phyloP scores from a whole-genome alignment of 37 sponge, comb jelly and placozoan species.

The Halisarca cf. caerulea region DNA sequence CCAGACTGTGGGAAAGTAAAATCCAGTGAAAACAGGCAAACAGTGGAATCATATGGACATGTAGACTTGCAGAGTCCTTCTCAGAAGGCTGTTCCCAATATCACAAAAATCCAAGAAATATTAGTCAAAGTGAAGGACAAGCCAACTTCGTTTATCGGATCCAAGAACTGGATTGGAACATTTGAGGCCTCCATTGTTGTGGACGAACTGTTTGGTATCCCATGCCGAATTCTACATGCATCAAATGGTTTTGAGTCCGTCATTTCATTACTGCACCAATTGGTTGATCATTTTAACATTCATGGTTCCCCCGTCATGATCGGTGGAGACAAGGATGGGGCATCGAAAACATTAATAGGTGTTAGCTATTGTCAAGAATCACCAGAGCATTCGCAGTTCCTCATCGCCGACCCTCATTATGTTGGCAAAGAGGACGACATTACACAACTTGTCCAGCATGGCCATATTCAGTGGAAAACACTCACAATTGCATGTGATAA shows the following conservation, averaged over 20 bases:
- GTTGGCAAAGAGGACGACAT: not conserved
- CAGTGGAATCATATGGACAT: conserved; percentile 24
- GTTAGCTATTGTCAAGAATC: not conserved
- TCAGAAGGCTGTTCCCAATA: conserved; percentile 22
- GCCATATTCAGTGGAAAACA: conserved; percentile 59
- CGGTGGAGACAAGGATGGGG: conserved; percentile 67
- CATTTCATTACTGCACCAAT: not conserved
- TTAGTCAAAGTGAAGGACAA: conserved; percentile 88
- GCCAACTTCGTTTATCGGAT: conserved; percentile 63
- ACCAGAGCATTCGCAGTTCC: not conserved
- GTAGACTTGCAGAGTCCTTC: not conserved
- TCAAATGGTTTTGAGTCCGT: conserved; percentile 27
- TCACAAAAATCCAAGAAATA: conserved; percentile 68
- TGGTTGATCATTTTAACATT: conserved; percentile 64
- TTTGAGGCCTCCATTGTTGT: conserved; percentile 79
- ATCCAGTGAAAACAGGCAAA: not conserved
- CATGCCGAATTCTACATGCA: conserved; percentile 50
- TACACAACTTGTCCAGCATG: conserved; percentile 43
- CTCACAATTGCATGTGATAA: not conserved
- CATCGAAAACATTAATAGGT: conserved; percentile 61
- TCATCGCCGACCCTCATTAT: conserved; percentile 17
- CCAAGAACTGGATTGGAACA: conserved; percentile 90
- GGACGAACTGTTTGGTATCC: conserved; percentile 53
- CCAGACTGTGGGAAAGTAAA: not conserved
- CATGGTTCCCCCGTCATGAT: conserved; percentile 93